Evolutionary conservation across 2,113 vertebrate genomes (phyloP), one percentile per base, ranked within the genome.

Genomic region (Gulo gulo): DNA sequence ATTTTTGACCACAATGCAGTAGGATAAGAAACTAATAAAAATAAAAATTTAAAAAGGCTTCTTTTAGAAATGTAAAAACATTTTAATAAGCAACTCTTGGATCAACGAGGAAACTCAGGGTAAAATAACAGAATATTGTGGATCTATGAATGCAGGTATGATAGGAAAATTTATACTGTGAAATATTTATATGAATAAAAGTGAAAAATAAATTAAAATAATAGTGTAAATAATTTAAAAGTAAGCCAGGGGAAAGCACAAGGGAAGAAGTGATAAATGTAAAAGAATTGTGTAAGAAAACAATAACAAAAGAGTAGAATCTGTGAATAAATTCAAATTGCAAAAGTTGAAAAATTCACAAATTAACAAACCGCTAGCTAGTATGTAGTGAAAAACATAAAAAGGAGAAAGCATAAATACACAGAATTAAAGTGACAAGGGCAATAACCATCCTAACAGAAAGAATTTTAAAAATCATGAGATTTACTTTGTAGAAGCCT

Each of bases 131-230:
- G 39, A 50, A 61, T 50, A 36, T 61, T 29, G 50, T 80, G 42
- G 34, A 23, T 88, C 50, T 82, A 16, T 69, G 29, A 74, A 50
- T 79, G 63, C 4, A 81, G 45, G 36, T 85, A 59, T 29, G 23
- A 59, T 14, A 74, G 24, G 14, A 63, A 50, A 76, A 76, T 59
- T 50, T 93, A 29, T 84, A 61, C 14, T 69, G n/a, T 69, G 26
- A 97, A 78, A 78, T 84, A 88, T 39, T 78, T 50, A 67, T 59
- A 69, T 74, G 21, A n/a, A 83, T 55, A 93, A 84, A 84, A 84
- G 93, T 61, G 15, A 74, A 86, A 81, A 91, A 45, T 71, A 71
- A 82, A 52, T 20, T 39, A 59, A 59, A 96, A 39, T 67, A 59
- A 26, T 59, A 83, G 76, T 95, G n/a, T 88, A 79, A 47, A 67